Conservation (phyloP, 2,888 invertebrate species). For the Xestia sexstrigata region DNA sequence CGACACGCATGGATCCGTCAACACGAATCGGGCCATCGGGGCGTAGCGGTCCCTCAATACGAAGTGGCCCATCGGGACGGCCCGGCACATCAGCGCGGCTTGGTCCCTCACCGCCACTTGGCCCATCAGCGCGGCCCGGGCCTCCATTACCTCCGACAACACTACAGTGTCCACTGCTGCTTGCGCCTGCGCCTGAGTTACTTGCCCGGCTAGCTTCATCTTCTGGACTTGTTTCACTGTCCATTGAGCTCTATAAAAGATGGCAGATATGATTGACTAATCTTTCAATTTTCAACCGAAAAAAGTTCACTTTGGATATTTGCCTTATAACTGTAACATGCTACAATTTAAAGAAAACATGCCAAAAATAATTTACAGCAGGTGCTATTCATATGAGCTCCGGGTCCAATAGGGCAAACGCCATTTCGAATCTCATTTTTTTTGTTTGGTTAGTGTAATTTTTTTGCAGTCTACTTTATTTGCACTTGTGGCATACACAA, state of each 20-base stretch:
- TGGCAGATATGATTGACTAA: not conserved
- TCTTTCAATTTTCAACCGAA: not conserved
- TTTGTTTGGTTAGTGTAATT: too few species aligned
- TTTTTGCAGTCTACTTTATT: too few species aligned
- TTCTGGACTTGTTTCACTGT: constrained; percentile 87
- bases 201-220: constrained; percentile 84
- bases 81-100: constrained; percentile 2
- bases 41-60: constrained; percentile 31
- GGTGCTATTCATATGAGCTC: too few species aligned
- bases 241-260: constrained; percentile 82
- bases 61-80: not conserved
- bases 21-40: constrained; percentile 55
- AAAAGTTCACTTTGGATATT: not conserved
- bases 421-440: too few species aligned
- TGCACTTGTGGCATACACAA: too few species aligned
- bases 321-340: too few species aligned
- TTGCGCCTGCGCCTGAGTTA: constrained; percentile 80
- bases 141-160: constrained; percentile 56
- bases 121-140: constrained; percentile 5
- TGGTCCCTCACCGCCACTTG: constrained; percentile 12
- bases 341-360: too few species aligned
- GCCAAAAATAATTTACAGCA: too few species aligned
- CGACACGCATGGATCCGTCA: constrained; percentile 58
- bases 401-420: too few species aligned
- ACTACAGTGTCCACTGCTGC: constrained; percentile 78